phyloP scores from a whole-genome alignment of 2,113 vertebrate species.

The Antidorcas marsupialis region DNA sequence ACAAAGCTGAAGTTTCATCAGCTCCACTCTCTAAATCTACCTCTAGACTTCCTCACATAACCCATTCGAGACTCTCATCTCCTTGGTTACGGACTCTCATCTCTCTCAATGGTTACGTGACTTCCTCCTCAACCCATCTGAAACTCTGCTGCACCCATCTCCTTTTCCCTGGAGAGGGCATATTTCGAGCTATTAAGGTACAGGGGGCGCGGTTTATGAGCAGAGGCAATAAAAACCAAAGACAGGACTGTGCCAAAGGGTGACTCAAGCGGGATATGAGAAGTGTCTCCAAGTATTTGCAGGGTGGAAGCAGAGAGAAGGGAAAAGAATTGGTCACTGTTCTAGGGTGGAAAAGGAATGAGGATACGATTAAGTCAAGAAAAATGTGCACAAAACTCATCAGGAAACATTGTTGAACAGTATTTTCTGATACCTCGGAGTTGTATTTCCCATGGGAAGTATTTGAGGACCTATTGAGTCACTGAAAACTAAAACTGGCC shows the following conservation, averaged over 20 bases:
- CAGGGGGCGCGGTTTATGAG: constrained; percentile 52
- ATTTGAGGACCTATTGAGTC: constrained; percentile 51
- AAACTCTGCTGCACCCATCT: neutral
- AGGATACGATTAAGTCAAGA: constrained; percentile 47
- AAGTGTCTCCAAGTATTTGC: constrained; percentile 50
- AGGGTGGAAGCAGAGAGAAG: constrained; percentile 43
- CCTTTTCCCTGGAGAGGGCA: constrained; percentile 41
- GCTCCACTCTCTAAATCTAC: neutral
- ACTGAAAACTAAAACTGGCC: constrained; percentile 31
- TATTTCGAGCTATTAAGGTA: constrained; percentile 30
- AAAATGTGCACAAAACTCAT: constrained; percentile 38
- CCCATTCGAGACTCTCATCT: neutral
- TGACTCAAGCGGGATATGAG: constrained; percentile 73
- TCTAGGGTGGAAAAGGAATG: constrained; percentile 14
- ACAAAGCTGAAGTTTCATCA: neutral
- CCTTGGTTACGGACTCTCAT: neutral
- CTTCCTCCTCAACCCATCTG: neutral
- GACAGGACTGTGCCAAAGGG: constrained; percentile 35
- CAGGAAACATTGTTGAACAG: constrained; percentile 28
- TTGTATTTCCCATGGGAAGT: constrained; percentile 49
- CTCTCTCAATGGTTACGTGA: no score
- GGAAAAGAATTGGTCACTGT: constrained; percentile 57
- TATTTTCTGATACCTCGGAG: constrained; percentile 21
- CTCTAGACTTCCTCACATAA: neutral
- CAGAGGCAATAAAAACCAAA: constrained; percentile 62